Percentiles rank a stretch among this genome's conserved stretches.
Conservation (phyloP, 2,797 vertebrate species). For the Selene dorsalis region DNA sequence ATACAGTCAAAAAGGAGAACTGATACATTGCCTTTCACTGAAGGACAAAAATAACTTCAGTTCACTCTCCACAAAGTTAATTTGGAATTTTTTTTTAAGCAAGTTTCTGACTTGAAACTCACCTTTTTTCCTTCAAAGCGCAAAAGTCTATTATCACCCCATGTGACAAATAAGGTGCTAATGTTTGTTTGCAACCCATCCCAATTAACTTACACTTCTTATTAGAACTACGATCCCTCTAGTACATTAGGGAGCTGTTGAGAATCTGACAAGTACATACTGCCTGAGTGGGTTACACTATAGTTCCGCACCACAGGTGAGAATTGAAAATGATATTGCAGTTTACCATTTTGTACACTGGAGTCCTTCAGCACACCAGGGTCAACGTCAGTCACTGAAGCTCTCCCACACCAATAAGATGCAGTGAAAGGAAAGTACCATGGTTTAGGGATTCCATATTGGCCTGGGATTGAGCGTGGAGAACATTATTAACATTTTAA, state of each 20-base stretch:
- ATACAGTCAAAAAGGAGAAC: background rate
- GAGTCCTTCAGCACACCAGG: conserved; percentile 74
- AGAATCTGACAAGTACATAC: conserved; percentile 37
- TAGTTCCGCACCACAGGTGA: background rate
- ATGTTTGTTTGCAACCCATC: conserved; percentile 64
- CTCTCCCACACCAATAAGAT: conserved; percentile 92
- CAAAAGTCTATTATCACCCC: conserved; percentile 57
- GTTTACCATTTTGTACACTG: conserved; percentile 74
- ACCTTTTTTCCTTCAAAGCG: conserved; percentile 8
- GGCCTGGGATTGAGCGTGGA: conserved; percentile 84
- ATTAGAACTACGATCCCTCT: conserved; percentile 36
- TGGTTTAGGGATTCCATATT: conserved; percentile 94
- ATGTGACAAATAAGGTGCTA: conserved; percentile 57
- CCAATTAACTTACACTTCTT: conserved; percentile 53
- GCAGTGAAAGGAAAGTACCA: conserved; percentile 95
- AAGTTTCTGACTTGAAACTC: conserved; percentile 32
- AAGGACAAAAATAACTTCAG: conserved; percentile 28
- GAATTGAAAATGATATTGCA: conserved; percentile 4
- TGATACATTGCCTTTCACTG: background rate
- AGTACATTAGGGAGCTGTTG: conserved; percentile 19
- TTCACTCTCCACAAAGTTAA: conserved; percentile 24
- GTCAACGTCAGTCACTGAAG: conserved; percentile 62
- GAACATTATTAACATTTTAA: conserved; percentile 59
- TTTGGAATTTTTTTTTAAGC: conserved; percentile 40
- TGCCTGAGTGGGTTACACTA: background rate